Base-by-base conservation (phyloP, 2,113 vertebrate species). In the Enhydra lutris region DNA sequence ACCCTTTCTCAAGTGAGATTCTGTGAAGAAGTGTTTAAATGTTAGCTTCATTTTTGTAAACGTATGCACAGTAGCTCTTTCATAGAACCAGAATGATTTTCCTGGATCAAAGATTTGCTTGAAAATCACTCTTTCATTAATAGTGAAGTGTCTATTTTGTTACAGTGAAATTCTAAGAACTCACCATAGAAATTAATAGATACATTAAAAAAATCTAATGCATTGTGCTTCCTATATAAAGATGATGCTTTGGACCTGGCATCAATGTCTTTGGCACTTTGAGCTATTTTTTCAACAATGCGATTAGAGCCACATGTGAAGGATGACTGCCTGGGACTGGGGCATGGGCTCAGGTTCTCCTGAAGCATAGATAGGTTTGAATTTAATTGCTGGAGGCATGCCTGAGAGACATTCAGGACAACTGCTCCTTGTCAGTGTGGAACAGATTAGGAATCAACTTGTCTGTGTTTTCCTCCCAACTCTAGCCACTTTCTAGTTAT, bases 91-190 rank as follows among this genome's bases (percentile, higher is more conserved):
- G 71, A 86, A 91, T 83, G 52, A 94, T 83, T 87, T 96, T 89
- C 55, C 83, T 13, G 4, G 52, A 89, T 80, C 69, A 82, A 90
- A 97, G 50, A 86, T 95, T 94, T 92, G 36, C 67, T 95, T 67
- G 36, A 94, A 97, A 95, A 74, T 97, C 92, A 82, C 93, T 89
- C 29, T 83, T 92, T 91, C 55, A 86, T 81, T 83, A 93, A 95
- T 79, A 61, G 65, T 23, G 50, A 97, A 93, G 36, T 71, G 24
- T 57, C 45, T 63, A 74, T 94, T 97, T 95, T 94, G n/a, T 91
- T 59, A 61, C 55, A 93, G 63, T 84, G 23, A 92, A 90, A 90
- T 90, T 94, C 74, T 84, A 89, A 92, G 87, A 92, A 95, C 15
- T 89, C 36, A 11, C 36, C 91, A 36, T 84, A 65, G 76, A 87